Evolutionary conservation across 2,113 vertebrate genomes (phyloP).

Genomic region (Tachycineta bicolor): DNA sequence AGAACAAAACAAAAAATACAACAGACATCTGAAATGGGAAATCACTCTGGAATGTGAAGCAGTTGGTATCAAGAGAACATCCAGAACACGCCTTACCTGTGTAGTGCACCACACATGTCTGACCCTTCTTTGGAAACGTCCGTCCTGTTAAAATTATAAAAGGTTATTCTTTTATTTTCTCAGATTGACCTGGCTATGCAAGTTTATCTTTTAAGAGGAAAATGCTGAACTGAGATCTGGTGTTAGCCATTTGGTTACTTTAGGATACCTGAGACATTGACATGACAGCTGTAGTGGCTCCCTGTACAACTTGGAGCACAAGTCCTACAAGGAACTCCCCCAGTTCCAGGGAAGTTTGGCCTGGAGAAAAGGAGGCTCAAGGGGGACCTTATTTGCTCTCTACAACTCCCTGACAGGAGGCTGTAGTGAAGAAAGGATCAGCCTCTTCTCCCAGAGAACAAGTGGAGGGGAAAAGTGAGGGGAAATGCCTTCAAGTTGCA

Average conservation of each 20-base stretch:
- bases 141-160: constrained; percentile 81
- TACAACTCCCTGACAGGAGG: not conserved
- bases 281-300: not conserved
- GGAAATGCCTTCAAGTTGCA: not conserved
- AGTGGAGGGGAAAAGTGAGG: not conserved
- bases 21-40: not conserved
- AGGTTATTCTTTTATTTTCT: not conserved
- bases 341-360: not conserved
- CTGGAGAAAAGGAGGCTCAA: not conserved
- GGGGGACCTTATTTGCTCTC: not conserved
- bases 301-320: not conserved
- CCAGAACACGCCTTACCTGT: constrained; percentile 83
- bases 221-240: not conserved
- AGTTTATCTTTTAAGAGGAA: not conserved
- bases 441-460: not conserved
- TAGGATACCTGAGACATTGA: not conserved
- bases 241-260: not conserved
- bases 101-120: constrained; percentile 96
- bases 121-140: constrained; percentile 98
- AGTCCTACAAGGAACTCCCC: not conserved
- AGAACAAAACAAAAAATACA: not conserved
- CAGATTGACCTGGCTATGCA: not conserved
- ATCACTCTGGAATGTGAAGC: not conserved
- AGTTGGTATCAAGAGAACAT: not conserved
- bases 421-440: not conserved